A percentile compares a stretch with the other conserved stretches of the same genome.
phyloP scores from a whole-genome alignment of 2,888 invertebrate genomes.

The Ceraclea dissimilis region DNA sequence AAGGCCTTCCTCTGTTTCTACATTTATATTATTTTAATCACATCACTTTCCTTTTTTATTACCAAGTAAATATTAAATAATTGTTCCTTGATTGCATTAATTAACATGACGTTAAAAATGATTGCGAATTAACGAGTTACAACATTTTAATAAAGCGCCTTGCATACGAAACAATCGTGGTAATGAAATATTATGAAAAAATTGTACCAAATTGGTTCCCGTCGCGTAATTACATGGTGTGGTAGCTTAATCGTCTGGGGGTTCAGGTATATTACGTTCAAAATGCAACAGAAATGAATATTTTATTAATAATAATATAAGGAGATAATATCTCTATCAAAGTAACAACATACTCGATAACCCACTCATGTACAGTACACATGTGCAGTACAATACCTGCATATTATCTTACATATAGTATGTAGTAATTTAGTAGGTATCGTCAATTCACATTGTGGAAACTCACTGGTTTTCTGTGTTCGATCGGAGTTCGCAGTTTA shows the following conservation, averaged over 20 bases:
- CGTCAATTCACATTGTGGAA: no score
- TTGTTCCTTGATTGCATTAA: no score
- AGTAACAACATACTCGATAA: constrained; percentile 3
- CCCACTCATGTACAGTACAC: background rate
- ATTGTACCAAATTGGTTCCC: constrained; percentile 22
- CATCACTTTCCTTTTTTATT: no score
- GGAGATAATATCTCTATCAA: background rate
- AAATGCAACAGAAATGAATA: constrained; percentile 16
- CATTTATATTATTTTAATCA: no score
- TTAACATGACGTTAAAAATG: no score
- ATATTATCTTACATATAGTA: background rate
- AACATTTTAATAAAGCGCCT: constrained; percentile 1
- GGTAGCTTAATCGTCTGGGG: constrained; percentile 18
- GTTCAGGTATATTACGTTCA: constrained; percentile 18
- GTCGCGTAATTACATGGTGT: constrained; percentile 22
- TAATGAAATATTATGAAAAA: constrained; percentile 14
- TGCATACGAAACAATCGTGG: constrained; percentile 17
- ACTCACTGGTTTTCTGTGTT: no score
- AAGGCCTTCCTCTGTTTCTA: no score
- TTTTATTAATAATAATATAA: constrained; percentile 13
- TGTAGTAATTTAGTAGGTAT: no score
- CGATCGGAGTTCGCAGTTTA: no score
- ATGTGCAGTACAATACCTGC: background rate
- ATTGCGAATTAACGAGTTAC: no score
- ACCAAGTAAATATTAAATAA: no score